Base-by-base conservation (phyloP, 2,888 invertebrate genomes). In the Drosophila borborema region DNA sequence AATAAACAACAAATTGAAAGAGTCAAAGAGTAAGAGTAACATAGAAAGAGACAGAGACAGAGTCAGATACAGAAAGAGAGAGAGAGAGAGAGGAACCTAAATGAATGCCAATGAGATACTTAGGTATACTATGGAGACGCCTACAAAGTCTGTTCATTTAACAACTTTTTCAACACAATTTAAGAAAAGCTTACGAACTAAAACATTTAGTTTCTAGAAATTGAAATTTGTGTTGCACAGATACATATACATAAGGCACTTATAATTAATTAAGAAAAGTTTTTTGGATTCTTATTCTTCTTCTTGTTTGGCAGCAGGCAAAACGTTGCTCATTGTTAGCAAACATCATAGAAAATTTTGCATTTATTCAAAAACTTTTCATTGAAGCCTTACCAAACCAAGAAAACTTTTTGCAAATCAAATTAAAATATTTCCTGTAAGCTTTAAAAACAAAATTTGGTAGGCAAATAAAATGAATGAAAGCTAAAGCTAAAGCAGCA, bases 401-500 rank as follows among this genome's bases (percentile, higher is more conserved):
- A 81, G 74, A 81, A 90, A 87, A 58, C 58, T 58, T 81, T 79
- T 76, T 75, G 56, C 40, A 18, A 9, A 28, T 16, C 34, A 58
- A 43, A 67, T 51, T 34, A 34, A 34, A 51, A 34, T 18, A 61
- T 40, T 43, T 28, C 18, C 53, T 62, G 18, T n/a, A 80, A 81
- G 86, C 90, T 91, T 91, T 88, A 86, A 91, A 91, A 88, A 91
- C 12, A 90, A 90, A 90, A 90, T 90, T 90, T 91, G 88, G 3
- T 3, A 85, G 81, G 83, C 80, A 78, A 61, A 53, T 62, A 10
- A 49, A 54, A 59, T 67, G 53, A 46, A 53, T 59, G 54, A 65
- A 59, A 54, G 69, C 67, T 72, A 74, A 72, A 80, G 77, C 71
- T 61, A 59, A 69, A 69, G 66, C 54, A 75, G 61, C 76, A 61